Evolutionary conservation across 2,113 vertebrate genomes (phyloP).

Genomic region (Dryoscopus gambensis): DNA sequence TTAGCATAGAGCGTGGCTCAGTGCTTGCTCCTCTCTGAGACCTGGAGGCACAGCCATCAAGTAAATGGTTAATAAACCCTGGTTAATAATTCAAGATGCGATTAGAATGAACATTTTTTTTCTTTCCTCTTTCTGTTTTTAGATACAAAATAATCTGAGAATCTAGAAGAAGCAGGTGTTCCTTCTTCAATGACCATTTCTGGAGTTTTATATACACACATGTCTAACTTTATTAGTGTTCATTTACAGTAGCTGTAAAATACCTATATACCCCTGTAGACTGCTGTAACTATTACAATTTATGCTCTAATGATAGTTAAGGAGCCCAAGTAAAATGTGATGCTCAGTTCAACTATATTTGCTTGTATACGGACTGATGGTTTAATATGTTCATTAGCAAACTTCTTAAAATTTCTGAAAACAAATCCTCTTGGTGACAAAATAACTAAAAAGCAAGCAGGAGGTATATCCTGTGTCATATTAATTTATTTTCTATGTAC

Average conservation of each 20-base stretch:
- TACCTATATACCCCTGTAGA: slow-evolving; percentile 46
- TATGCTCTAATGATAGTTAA: slow-evolving; percentile 72
- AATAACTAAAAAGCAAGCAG: neutral
- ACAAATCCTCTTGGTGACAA: neutral
- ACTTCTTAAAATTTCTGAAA: slow-evolving; percentile 18
- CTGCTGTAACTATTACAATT: slow-evolving; percentile 65
- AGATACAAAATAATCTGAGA: slow-evolving; percentile 32
- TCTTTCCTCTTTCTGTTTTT: slow-evolving; percentile 25
- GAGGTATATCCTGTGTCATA: neutral
- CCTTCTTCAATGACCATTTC: slow-evolving; percentile 57
- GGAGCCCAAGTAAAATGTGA: slow-evolving; percentile 58
- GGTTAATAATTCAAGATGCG: neutral
- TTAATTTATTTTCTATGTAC: neutral
- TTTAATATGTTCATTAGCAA: slow-evolving; percentile 42
- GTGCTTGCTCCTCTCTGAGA: neutral
- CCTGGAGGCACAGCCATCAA: neutral
- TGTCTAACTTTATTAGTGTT: slow-evolving; percentile 65
- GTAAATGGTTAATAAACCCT: neutral
- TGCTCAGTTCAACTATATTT: slow-evolving; percentile 54
- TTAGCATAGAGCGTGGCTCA: neutral
- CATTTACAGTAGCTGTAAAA: slow-evolving; percentile 74
- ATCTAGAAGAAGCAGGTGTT: slow-evolving; percentile 56
- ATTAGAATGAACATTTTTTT: neutral
- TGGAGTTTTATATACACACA: slow-evolving; percentile 67
- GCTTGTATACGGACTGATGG: slow-evolving; percentile 55